Percentiles rank a stretch among this genome's conserved stretches.
phyloP scores from a whole-genome alignment of 2,113 vertebrate genomes.

The Brachyhypopomus occidentalis region DNA sequence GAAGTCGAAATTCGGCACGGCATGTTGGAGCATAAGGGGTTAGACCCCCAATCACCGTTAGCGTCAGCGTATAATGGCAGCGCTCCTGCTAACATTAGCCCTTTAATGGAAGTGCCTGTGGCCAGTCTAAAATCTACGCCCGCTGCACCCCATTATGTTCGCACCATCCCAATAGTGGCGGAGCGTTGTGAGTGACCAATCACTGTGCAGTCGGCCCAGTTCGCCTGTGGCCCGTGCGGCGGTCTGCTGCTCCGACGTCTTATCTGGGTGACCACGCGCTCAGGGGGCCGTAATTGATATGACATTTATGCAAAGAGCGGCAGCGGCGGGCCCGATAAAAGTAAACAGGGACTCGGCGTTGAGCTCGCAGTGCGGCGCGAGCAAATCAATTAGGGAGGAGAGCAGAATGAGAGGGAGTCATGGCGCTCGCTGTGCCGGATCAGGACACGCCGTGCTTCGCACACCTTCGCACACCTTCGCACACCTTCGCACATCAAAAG shows the following conservation, averaged over 20 bases:
- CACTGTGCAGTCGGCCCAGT: slow-evolving; percentile 7
- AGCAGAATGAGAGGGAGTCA: background rate
- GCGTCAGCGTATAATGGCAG: too few relatives aligned
- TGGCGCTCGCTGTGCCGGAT: too few relatives aligned
- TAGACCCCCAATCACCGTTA: too few relatives aligned
- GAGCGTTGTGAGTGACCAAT: slow-evolving; percentile 4
- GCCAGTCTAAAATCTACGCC: too few relatives aligned
- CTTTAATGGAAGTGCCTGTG: too few relatives aligned
- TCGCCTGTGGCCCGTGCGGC: background rate
- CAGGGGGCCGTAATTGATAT: slow-evolving; percentile 14
- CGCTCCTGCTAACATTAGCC: too few relatives aligned
- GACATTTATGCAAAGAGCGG: slow-evolving; percentile 19
- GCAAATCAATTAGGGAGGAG: slow-evolving; percentile 23
- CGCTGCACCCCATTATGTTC: too few relatives aligned
- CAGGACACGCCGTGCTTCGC: too few relatives aligned
- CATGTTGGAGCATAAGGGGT: too few relatives aligned
- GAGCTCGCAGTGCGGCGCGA: background rate
- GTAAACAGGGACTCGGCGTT: slow-evolving; percentile 16
- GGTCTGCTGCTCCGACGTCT: background rate
- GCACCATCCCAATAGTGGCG: background rate
- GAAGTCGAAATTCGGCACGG: too few relatives aligned
- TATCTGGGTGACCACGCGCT: background rate
- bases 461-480: too few relatives aligned
- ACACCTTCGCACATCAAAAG: background rate
- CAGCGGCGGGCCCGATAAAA: background rate